Base-by-base conservation (phyloP, 2,888 invertebrate genomes). In the Cryptocephalus moraei region DNA sequence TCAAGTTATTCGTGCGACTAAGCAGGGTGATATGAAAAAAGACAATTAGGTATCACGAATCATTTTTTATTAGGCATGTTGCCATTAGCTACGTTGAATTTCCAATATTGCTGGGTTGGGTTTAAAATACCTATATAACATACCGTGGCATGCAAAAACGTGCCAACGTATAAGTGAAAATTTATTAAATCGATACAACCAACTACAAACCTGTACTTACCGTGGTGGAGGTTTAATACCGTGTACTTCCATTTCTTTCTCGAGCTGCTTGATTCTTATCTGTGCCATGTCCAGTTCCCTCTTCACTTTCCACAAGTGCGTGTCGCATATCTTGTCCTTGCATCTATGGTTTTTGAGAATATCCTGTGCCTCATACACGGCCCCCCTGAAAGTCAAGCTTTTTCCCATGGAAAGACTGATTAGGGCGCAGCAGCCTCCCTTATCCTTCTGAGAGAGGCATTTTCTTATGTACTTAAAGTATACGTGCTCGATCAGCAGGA, bases 401-500 rank as follows among this genome's bases (percentile, higher is more conserved):
- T 88, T 87, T 82, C 96, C 86, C 84, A 84, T 84, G 14, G 84
- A 84, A 11, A 96, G 76, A 58, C 94, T 95, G 59, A 97, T 87
- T 41, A 97, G 81, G 8, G 95, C 92, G 67, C 91, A 92, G 69
- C 94, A 95, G 38, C 92, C 91, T 49, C 91, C 90, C 48, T 86
- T 83, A 67, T 91, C 91, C 56, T 90, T 86, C 67, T 86, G 89
- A 52, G 91, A 89, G 57, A 93, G 75, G 61, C 89, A 88, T 59
- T 88, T 84, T 45, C 93, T 80, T 59, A 93, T 80, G 71, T 95
- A 96, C 64, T 89, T 87, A 73, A 94, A 96, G 74, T 97, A 99
- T 50, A 94, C 77, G 71, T 95, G 91, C 73, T 99, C 97, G 49
- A 94, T 74, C 42, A 90, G 77, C 51, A 97, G 77, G 46, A 97